These are phyloP conservation scores for Pinna nobilis DNA, from an alignment of 1,140 invertebrate genomes.

Conservation along the genomic window DNA sequence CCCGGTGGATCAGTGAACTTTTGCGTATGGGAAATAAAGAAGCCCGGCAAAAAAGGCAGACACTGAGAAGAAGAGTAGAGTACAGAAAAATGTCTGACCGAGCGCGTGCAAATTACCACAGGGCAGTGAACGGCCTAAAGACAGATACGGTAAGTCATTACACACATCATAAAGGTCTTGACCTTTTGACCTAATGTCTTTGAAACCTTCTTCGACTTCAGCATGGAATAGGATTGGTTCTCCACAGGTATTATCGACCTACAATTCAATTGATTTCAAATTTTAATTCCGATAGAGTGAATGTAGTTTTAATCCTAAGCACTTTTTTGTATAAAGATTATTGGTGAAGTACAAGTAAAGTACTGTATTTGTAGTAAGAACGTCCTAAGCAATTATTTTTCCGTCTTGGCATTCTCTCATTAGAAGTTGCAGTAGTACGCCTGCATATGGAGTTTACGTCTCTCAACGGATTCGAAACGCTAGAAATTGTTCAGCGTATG, in stretches of 20 bases:
- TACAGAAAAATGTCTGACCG: constrained; percentile 67
- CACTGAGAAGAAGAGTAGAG: constrained; percentile 55
- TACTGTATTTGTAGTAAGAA: no score
- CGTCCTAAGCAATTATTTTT: no score
- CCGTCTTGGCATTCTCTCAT: no score
- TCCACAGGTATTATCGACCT: neutral
- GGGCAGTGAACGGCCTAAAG: constrained; percentile 70
- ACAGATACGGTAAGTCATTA: constrained; percentile 66
- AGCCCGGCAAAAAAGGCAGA: neutral
- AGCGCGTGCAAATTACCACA: constrained; percentile 65
- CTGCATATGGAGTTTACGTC: no score
- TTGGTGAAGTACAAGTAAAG: no score
- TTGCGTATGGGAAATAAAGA: constrained; percentile 41
- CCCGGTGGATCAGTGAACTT: constrained; percentile 39
- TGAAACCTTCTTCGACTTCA: neutral
- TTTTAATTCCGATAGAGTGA: no score
- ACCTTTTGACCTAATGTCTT: neutral
- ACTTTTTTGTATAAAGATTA: no score
- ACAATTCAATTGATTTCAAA: neutral
- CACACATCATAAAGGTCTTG: no score
- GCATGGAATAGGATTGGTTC: neutral
- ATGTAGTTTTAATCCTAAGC: no score
- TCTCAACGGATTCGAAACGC: no score
- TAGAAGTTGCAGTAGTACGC: no score
- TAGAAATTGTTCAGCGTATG: no score